A percentile compares a stretch with the other conserved stretches of the same genome.
Evolutionary conservation across 2,888 invertebrate species (phyloP).

Genomic region (Thysanoteuthis rhombus): DNA sequence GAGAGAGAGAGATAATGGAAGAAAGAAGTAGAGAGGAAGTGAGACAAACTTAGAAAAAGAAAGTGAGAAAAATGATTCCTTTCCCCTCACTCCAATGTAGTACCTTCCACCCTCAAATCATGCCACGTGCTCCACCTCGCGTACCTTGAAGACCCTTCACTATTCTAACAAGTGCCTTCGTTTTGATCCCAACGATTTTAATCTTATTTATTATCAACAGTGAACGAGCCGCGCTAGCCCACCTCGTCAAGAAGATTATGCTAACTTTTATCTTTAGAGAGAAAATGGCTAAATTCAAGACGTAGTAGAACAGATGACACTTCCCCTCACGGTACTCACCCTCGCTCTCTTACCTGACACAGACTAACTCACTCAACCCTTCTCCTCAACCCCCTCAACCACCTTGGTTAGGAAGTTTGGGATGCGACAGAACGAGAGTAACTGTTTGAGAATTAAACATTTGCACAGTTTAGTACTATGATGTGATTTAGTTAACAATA

Average conservation of each 20-base stretch:
- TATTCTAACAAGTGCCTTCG: not conserved
- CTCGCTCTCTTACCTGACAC: not conserved
- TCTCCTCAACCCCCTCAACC: not conserved
- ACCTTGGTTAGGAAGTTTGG: not conserved
- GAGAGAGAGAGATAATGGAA: not conserved
- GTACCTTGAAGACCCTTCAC: not conserved
- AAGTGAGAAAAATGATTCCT: not conserved
- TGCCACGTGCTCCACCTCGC: not conserved
- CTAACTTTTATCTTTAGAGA: not conserved
- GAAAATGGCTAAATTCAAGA: not conserved
- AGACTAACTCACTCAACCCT: not conserved
- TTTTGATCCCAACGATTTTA: not conserved
- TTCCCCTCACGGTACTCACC: not conserved
- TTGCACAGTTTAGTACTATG: no score
- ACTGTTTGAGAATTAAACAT: not conserved
- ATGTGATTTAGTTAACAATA: no score
- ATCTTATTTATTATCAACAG: conserved; percentile 12
- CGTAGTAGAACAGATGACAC: not conserved
- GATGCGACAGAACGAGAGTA: not conserved
- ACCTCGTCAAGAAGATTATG: not conserved
- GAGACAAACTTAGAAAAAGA: not conserved
- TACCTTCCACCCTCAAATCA: not conserved
- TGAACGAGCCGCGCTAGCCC: not conserved
- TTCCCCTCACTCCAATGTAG: not conserved
- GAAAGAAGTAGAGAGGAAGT: not conserved